These are phyloP conservation scores for Drosophila sordidapex DNA, from an alignment of 2,888 invertebrate genomes.

Conservation along the genomic window DNA sequence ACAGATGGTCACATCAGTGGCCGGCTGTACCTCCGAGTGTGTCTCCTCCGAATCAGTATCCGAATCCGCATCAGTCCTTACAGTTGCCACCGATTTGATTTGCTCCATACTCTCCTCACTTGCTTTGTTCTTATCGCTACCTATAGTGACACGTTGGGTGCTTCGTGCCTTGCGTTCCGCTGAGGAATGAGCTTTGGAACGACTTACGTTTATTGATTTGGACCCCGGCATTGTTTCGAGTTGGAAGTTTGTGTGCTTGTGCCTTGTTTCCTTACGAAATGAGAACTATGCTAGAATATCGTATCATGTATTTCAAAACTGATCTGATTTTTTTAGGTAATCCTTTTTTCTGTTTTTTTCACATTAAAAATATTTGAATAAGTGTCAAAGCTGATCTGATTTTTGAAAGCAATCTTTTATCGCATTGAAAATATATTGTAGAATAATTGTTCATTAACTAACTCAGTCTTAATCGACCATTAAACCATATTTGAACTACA, in stretches of 20 bases:
- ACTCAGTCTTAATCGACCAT: background rate
- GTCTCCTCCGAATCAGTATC: constrained; percentile 29
- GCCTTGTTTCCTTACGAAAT: background rate
- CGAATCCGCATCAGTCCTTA: background rate
- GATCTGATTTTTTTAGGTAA: background rate
- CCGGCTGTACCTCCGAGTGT: constrained; percentile 36
- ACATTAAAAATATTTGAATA: background rate
- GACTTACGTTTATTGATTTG: constrained; percentile 5
- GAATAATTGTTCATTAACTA: background rate
- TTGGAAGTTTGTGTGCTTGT: background rate
- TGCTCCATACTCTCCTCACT: background rate
- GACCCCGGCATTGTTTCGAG: constrained; percentile 24
- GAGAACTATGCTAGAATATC: constrained; percentile 4
- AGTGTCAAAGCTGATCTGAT: background rate
- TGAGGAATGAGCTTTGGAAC: too few relatives aligned
- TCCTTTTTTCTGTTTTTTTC: background rate
- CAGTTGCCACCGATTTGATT: background rate
- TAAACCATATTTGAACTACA: background rate
- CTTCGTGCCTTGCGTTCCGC: constrained; percentile 5
- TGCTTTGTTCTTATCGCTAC: background rate
- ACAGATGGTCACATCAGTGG: constrained; percentile 59
- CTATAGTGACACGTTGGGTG: background rate
- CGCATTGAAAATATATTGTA: too few relatives aligned
- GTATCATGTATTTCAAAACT: background rate
- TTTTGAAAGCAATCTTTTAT: background rate